Base-by-base conservation (phyloP, 2,888 invertebrate species). In the Nymphalis urticae region DNA sequence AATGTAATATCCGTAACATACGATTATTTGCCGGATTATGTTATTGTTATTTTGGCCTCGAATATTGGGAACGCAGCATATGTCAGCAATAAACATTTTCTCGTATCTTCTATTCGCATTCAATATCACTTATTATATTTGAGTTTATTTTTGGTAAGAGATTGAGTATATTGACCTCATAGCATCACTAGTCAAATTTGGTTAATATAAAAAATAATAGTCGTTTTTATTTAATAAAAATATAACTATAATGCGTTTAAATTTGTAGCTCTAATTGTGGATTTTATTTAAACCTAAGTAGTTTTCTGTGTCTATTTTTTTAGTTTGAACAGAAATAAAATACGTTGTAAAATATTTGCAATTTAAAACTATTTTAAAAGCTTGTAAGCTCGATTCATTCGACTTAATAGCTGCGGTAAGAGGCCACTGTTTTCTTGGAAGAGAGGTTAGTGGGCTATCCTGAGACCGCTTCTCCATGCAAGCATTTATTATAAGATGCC, bases 361-460 rank as follows among this genome's bases (percentile, higher is more conserved):
- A 3, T 2, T 10, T 13, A 13, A 42, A 42, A 13, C 27, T 42
- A 13, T 42, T 42, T 42, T 42, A 42, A 42, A 42, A 3, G 13
- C 13, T 13, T 42, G 42, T 13, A 42, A 42, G 42, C 13, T 42
- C 42, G 10, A 13, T 42, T 42, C 42, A 42, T 42, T 42, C 42
- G 13, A 13, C 4, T 65, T 73, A 70, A 74, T 73, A 65, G 68
- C 62, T 59, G 66, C 62, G 71, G 75, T 74, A 72, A 75, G 69
- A 72, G 75, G 76, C 65, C 75, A 73, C 66, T 74, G 77, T 72
- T 78, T 87, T 88, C 87, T 85, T 76, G 79, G 86, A 87, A 86
- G 77, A 73, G 77, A 75, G 80, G 81, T 80, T 79, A 84, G 80
- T 78, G 80, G 83, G 80, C 77, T 82, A 79, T 78, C 78, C 77